phyloP scores from a whole-genome alignment of 1,140 invertebrate genomes.

The Macrotrachela quadricornifera region DNA sequence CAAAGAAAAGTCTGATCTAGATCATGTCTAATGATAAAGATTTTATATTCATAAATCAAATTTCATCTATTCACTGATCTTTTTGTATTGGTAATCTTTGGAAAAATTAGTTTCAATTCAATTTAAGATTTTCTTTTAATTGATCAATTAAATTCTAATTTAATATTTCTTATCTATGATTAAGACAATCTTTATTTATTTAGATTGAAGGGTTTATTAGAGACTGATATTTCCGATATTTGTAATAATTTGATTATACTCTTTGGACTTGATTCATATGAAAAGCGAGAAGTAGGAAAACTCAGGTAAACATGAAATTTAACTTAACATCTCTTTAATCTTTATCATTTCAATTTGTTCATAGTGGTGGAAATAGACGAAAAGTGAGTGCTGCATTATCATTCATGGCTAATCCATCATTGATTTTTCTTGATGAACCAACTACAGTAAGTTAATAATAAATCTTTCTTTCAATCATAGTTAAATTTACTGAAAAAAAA shows the following conservation, averaged over 20 bases:
- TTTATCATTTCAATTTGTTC: background rate
- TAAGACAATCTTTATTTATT: too few relatives aligned
- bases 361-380: slow-evolving; percentile 55
- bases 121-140: too few relatives aligned
- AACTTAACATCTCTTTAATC: background rate
- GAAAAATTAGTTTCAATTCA: too few relatives aligned
- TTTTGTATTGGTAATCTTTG: too few relatives aligned
- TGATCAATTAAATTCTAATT: too few relatives aligned
- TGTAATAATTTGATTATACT: slow-evolving; percentile 21
- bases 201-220: background rate
- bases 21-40: too few relatives aligned
- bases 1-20: too few relatives aligned
- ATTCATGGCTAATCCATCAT: slow-evolving; percentile 37
- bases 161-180: too few relatives aligned
- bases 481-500: too few relatives aligned
- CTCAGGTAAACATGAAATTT: background rate
- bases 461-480: too few relatives aligned
- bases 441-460: slow-evolving; percentile 32
- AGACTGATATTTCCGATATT: background rate
- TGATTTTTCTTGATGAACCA: slow-evolving; percentile 17
- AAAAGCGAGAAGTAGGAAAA: background rate
- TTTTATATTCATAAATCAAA: too few relatives aligned
- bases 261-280: slow-evolving; percentile 34
- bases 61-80: too few relatives aligned
- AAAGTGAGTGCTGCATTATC: slow-evolving; percentile 81